These are phyloP conservation scores for Mesochorus sp. DNA, from an alignment of 2,888 invertebrate genomes.

Conservation along the genomic window DNA sequence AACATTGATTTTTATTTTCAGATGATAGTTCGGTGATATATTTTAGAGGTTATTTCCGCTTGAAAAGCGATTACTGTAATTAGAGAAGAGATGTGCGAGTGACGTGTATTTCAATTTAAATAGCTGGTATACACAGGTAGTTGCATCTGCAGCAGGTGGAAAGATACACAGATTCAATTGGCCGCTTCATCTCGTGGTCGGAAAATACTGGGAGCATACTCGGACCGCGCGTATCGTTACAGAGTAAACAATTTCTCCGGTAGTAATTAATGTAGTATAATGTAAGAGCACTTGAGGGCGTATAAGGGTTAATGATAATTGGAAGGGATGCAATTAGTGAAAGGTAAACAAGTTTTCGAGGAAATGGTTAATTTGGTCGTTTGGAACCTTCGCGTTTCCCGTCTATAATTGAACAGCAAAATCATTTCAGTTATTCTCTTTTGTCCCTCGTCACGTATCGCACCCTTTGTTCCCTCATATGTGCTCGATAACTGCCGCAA, in stretches of 20 bases:
- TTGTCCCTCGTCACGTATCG: neutral
- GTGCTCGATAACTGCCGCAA: neutral
- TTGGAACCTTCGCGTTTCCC: neutral
- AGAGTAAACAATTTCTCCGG: slow-evolving; percentile 21
- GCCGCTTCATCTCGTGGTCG: slow-evolving; percentile 23
- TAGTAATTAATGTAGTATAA: slow-evolving; percentile 23
- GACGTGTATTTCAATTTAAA: neutral
- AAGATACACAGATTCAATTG: slow-evolving; percentile 23
- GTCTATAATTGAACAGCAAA: slow-evolving; percentile 39
- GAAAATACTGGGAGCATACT: slow-evolving; percentile 1
- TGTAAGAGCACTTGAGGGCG: neutral
- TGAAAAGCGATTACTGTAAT: too few species aligned
- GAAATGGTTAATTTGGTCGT: neutral
- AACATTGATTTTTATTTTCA: too few species aligned
- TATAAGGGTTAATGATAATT: slow-evolving; percentile 31
- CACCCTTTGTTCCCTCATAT: neutral
- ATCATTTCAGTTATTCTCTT: neutral
- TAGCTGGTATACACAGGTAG: too few species aligned
- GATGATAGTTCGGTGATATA: too few species aligned
- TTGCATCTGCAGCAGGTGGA: slow-evolving; percentile 2
- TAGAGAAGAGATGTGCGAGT: neutral
- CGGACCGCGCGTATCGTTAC: neutral
- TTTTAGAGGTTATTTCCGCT: too few species aligned
- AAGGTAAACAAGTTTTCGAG: slow-evolving; percentile 13
- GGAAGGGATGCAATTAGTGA: slow-evolving; percentile 31